Percentiles rank a stretch among this genome's conserved stretches.
Conservation (phyloP, 2,888 invertebrate genomes). For the Pollenia labialis region DNA sequence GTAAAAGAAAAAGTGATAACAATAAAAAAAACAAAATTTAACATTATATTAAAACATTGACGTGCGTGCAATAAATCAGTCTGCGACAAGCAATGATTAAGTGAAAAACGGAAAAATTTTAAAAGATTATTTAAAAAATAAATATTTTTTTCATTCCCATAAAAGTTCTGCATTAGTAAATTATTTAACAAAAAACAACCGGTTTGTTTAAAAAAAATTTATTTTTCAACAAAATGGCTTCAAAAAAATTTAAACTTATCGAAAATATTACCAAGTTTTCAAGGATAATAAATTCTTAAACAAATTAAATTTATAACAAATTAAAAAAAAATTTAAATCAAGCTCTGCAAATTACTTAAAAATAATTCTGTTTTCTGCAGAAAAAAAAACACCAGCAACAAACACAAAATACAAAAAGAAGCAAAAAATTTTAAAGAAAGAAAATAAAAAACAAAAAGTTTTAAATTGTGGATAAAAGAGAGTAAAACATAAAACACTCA, state of each 20-base stretch:
- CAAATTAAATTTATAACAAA: conserved; percentile 16
- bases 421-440: conserved; percentile 20
- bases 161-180: not conserved
- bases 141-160: conserved; percentile 7
- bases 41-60: conserved; percentile 73
- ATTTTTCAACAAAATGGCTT: conserved; percentile 31
- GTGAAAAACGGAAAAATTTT: conserved; percentile 41
- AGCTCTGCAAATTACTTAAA: conserved; percentile 1
- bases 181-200: conserved; percentile 47
- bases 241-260: conserved; percentile 12
- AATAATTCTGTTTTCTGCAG: not conserved
- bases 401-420: conserved; percentile 6
- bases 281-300: conserved; percentile 1
- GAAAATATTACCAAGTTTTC: not conserved
- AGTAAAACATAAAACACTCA: not conserved
- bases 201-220: conserved; percentile 14
- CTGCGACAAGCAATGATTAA: conserved; percentile 71
- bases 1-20: not conserved
- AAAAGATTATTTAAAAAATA: conserved; percentile 17
- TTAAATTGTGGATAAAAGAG: conserved; percentile 40
- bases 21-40: conserved; percentile 10
- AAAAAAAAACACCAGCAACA: conserved; percentile 5
- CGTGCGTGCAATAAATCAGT: conserved; percentile 75
- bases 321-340: conserved; percentile 12
- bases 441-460: conserved; percentile 46